Base-by-base conservation (phyloP, 2,113 vertebrate species). In the Seriola aureovittata region DNA sequence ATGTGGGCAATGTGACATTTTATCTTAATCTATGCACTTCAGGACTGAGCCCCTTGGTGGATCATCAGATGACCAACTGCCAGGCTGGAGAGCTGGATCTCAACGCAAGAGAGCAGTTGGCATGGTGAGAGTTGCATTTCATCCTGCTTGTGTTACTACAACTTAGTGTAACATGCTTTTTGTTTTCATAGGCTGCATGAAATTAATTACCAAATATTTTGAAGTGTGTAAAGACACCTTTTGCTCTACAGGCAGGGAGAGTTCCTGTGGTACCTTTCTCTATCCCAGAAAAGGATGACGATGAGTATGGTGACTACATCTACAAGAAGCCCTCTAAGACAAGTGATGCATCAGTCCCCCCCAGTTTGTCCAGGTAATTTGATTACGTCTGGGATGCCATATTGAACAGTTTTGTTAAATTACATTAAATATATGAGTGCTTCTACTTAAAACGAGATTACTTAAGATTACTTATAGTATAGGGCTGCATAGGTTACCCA, bases 211-310 rank as follows among this genome's bases (percentile, higher is more conserved):
- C 11, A 25, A 52, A 58, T 36, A 5, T n/a, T 52, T 29, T 48
- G 1, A 42, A 68, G 2, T 46, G 8, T 81, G 12, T 50, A 3
- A 25, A 65, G 7, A 67, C 3, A 19, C 8, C 1, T 80, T 78
- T 66, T 76, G 5, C 21, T 16, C 81, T 81, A 1, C 77, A 96
- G 95, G 92, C 92, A 55, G 85, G 86, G 17, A 93, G 94, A 87
- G 82, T 94, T 80, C 94, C 94, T 8, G 52, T 93, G 23, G 58
- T 93, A 7, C 92, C 93, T 42, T 91, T 93, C 64, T 92, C 94
- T 19, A 95, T 96, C 81, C 93, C 90, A 75, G 94, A 95, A 84
- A 92, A 91, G 52, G 87, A 93, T 59, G 88, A 92, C 62, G 76
- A 77, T 65, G 81, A 86, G 36, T 84, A 85, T 21, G 40, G 40